Evolutionary conservation across 2,888 invertebrate species (phyloP).

Genomic region (Pachycephus smyrnensis): DNA sequence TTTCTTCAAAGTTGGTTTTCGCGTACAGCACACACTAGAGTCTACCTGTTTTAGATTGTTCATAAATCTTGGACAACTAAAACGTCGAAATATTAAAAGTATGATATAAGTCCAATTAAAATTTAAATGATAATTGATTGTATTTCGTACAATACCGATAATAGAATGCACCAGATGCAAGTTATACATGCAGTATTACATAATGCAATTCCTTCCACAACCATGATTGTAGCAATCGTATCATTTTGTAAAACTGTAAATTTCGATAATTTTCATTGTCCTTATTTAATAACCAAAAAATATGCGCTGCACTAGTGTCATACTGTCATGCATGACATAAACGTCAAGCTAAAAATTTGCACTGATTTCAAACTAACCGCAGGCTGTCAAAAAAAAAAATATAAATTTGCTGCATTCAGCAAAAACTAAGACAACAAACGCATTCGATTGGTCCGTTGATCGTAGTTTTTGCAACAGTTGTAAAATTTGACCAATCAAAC

Average conservation of each 20-base stretch:
- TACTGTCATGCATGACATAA: too few species aligned
- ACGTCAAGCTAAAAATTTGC: too few species aligned
- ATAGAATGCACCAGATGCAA: conserved; percentile 48
- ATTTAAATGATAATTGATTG: conserved; percentile 5
- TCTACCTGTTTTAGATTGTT: conserved; percentile 30
- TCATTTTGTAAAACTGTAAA: background rate
- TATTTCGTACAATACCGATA: conserved; percentile 45
- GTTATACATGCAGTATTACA: conserved; percentile 49
- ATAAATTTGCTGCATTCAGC: too few species aligned
- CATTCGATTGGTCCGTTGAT: too few species aligned
- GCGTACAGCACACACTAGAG: conserved; percentile 24
- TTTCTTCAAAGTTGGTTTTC: conserved; percentile 2
- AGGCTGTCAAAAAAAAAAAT: too few species aligned
- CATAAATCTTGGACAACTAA: conserved; percentile 36
- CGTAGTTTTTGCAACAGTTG: too few species aligned
- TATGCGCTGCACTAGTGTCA: too few species aligned
- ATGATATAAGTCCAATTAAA: background rate
- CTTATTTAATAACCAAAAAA: too few species aligned
- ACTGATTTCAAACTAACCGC: too few species aligned
- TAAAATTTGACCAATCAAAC: too few species aligned
- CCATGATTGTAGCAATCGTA: background rate
- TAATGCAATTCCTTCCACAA: conserved; percentile 45
- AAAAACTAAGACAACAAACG: too few species aligned
- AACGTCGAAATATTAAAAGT: background rate
- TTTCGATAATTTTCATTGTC: too few species aligned